Evolutionary conservation across 2,888 invertebrate genomes (phyloP), one percentile per base, ranked within the genome.

Genomic region (Pristionchus maxplancki): DNA sequence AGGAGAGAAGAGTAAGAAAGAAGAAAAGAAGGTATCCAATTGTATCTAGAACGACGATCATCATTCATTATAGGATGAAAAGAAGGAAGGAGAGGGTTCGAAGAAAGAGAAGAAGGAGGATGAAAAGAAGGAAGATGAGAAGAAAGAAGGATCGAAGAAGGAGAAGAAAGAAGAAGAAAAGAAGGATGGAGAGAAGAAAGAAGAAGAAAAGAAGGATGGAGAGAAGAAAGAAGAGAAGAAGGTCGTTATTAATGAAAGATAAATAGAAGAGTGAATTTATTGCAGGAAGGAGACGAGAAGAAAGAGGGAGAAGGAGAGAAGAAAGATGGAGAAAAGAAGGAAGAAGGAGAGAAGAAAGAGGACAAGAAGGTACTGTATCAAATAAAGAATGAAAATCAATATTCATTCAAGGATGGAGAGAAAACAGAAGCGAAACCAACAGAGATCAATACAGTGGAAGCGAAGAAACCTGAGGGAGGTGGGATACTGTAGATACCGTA

Each of bases 141-240:
- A 85, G 48, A 44, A 83, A 6, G 85, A 64, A 40, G 62, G 64
- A 31, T 53, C 50, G 4, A 48, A 85, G 85, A 64, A 85, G 24
- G 53, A 83, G 37, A 37, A 58, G 58, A 48, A 83, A 9, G 83
- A 58, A 58, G 82, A 82, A 53, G 82, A 53, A 82, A 50, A 50
- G 48, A 82, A 82, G 13, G 44, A 85, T 31, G 62, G 44, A 3
- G 64, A 85, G n/a, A 85, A 85, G 34, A 83, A 81, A 37, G 82
- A 50, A 50, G 82, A 50, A 50, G 40, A 82, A 40, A 82, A 48
- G 82, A 50, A 82, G 50, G 83, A 58, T 20, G 82, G 53, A 82
- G 82, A 82, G 0, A 78, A 78, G 78, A 78, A 78, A 15, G 78
- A 78, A 44, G 78, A 78, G 28, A 53, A 82, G 53, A 82, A 53